Conservation (phyloP, 2,888 invertebrate species). For the Kryphioiulus occultus region DNA sequence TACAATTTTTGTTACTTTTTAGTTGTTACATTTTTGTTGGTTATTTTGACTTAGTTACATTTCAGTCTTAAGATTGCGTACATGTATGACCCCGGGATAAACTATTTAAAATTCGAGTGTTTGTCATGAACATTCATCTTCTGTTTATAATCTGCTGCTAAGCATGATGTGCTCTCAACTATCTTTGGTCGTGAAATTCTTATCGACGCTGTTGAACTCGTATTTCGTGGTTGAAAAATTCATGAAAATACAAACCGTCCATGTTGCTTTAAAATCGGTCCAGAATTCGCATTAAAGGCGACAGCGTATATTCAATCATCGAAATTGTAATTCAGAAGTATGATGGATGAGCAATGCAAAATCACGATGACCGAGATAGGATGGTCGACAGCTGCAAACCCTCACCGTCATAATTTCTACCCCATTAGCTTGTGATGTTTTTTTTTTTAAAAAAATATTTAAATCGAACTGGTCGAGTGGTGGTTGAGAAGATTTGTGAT, state of each 20-base stretch:
- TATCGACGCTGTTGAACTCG: neutral
- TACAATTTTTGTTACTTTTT: neutral
- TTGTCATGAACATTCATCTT: neutral
- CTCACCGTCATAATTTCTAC: neutral
- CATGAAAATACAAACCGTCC: neutral
- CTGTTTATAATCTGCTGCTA: neutral
- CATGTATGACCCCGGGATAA: neutral
- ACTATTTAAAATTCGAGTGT: neutral
- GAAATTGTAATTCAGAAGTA: neutral
- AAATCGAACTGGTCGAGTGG: neutral
- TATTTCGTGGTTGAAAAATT: neutral
- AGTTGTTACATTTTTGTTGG: too few species aligned
- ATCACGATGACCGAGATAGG: neutral
- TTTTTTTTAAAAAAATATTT: too few species aligned
- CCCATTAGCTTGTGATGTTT: neutral
- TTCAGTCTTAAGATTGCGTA: too few species aligned
- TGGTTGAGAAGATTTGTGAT: neutral
- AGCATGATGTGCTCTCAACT: neutral
- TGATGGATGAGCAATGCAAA: neutral
- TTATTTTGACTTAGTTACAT: too few species aligned
- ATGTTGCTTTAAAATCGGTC: neutral
- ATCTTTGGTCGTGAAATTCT: neutral
- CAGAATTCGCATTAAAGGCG: neutral
- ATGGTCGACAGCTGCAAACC: neutral
- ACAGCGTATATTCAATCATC: slow-evolving; percentile 29